Base-by-base conservation (phyloP, 2,888 invertebrate genomes). In the Malachius bipustulatus region DNA sequence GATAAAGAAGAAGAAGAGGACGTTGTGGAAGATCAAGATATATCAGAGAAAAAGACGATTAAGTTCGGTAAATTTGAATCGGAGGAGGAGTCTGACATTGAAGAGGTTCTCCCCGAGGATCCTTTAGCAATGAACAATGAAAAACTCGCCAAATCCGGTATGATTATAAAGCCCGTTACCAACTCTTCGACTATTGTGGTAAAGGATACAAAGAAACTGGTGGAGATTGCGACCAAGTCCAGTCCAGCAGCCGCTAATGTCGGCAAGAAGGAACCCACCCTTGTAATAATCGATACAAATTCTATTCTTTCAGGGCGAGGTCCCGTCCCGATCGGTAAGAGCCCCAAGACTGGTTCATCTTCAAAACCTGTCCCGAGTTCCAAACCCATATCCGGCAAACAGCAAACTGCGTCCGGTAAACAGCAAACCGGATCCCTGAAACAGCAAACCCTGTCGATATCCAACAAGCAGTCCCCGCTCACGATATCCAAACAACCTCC, bases 261-360 rank as follows among this genome's bases (percentile, higher is more conserved):
- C 32, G 69, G 68, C 32, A 74, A 79, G 54, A 77, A 83, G 50
- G 75, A 84, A 57, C 77, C 80, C 0, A 80, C 80, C 4, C 64
- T 83, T 45, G 82, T 83, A 16, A 81, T 84, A 32, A 81, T 84
- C 45, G 83, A 84, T 52, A 80, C 82, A 8, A 80, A 82, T 62
- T 73, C 83, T 10, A 73, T 75, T 51, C 59, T 76, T 37, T 71
- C 75, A 37, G 75, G 73, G 12, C 73, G 75, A 46, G 72, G 72
- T 9, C 67, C 71, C 11, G 57, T 73, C 28, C 71, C 74, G 19
- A 56, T 54, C 11, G 45, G 55, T 42, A 62, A 56, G 39, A 61
- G 58, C 36, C 58, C 63, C 47, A 50, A 51, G 47, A 35, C 53
- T 41, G 39, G 45, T 12, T 42, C 56, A 46, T 27, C 39, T 16